phyloP scores from a whole-genome alignment of 2,113 vertebrate species.

The Vicugna pacos region DNA sequence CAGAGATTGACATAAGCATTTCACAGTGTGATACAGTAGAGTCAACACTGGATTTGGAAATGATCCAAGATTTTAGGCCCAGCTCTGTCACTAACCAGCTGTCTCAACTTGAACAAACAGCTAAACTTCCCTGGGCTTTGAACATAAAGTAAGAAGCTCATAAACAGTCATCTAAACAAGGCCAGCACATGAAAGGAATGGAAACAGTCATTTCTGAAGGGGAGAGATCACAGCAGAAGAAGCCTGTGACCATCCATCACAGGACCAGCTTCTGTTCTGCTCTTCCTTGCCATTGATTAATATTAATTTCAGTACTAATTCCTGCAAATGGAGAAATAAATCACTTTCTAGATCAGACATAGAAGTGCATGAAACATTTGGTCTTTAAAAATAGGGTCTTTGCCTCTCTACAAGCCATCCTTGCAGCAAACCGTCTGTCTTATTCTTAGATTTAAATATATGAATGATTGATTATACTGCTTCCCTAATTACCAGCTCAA shows the following conservation, averaged over 20 bases:
- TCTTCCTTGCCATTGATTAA: conserved; percentile 79
- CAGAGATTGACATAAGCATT: conserved; percentile 67
- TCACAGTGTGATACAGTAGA: conserved; percentile 69
- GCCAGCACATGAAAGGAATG: conserved; percentile 29
- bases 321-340: conserved; percentile 76
- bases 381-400: conserved; percentile 81
- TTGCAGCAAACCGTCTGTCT: conserved; percentile 7
- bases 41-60: conserved; percentile 40
- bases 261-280: conserved; percentile 57
- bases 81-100: background rate
- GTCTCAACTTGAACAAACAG: background rate
- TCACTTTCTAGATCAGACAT: conserved; percentile 68
- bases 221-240: conserved; percentile 42
- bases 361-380: conserved; percentile 69
- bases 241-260: conserved; percentile 74
- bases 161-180: conserved; percentile 45
- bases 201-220: conserved; percentile 60
- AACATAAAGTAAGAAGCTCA: background rate
- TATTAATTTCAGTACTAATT: conserved; percentile 81
- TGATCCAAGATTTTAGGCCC: conserved; percentile 43
- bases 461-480: conserved; percentile 47
- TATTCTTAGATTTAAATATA: conserved; percentile 55
- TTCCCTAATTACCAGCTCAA: background rate
- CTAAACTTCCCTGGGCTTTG: conserved; percentile 43
- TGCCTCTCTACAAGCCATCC: conserved; percentile 58